Conservation (phyloP, 2,888 invertebrate genomes). For the Pollenia griseotomentosa region DNA sequence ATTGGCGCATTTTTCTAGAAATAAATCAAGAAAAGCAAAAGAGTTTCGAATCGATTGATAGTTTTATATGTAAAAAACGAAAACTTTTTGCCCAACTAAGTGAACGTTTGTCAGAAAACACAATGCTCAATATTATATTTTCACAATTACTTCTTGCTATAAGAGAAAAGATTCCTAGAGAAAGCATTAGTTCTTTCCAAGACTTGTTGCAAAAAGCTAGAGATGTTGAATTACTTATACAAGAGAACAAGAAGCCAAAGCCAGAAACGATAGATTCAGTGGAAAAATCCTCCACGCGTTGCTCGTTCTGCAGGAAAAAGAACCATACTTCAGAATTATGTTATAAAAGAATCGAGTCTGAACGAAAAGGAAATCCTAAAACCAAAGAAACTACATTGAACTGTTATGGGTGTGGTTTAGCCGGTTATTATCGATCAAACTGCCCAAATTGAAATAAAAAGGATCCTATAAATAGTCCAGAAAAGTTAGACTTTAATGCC, state of each 20-base stretch:
- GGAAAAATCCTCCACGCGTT: no score
- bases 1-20: conserved; percentile 45
- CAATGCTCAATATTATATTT: conserved; percentile 37
- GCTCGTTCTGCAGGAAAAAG: no score
- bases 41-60: conserved; percentile 25
- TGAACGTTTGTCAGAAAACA: conserved; percentile 14
- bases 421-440: not conserved
- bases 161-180: no score
- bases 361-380: no score
- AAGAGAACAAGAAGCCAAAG: conserved; percentile 10
- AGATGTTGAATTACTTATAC: conserved; percentile 14
- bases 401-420: conserved; percentile 3
- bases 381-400: not conserved
- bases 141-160: conserved; percentile 19
- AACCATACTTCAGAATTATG: no score
- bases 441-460: not conserved
- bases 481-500: not conserved
- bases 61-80: conserved; percentile 22
- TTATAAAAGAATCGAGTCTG: no score
- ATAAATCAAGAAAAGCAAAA: conserved; percentile 43
- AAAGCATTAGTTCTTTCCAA: no score
- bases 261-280: not conserved
- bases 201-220: conserved; percentile 8
- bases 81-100: conserved; percentile 38
- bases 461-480: not conserved